A percentile compares a stretch with the other conserved stretches of the same genome.
phyloP scores from a whole-genome alignment of 2,888 invertebrate genomes.

The Agrotis puta region DNA sequence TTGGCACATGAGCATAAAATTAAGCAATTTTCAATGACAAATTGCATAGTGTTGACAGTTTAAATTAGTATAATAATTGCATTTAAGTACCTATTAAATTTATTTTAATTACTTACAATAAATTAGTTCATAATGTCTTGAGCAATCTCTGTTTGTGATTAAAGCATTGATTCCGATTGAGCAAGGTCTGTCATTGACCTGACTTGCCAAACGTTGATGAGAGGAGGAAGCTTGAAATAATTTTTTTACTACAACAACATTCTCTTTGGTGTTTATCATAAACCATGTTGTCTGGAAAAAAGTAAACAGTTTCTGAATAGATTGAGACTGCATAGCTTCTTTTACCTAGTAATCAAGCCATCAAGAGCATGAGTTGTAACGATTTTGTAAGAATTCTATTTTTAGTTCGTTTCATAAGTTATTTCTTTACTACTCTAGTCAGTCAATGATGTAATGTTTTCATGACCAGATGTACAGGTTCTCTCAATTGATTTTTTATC shows the following conservation, averaged over 20 bases:
- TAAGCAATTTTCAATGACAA: conserved; percentile 46
- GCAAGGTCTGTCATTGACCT: background rate
- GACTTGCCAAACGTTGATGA: background rate
- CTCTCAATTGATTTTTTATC: too few relatives aligned
- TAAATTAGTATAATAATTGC: conserved; percentile 11
- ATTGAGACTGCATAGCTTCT: conserved; percentile 24
- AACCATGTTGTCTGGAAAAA: conserved; percentile 4
- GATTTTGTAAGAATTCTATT: conserved; percentile 8
- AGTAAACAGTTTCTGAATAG: conserved; percentile 42
- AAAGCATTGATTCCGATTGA: background rate
- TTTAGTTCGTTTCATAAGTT: background rate
- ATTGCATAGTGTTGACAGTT: conserved; percentile 34
- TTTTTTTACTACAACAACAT: background rate
- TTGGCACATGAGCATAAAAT: conserved; percentile 34
- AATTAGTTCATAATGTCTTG: background rate
- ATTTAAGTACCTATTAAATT: conserved; percentile 25
- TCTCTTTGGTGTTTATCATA: conserved; percentile 19
- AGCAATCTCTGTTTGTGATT: conserved; percentile 4
- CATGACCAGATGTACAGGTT: background rate
- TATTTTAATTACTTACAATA: conserved; percentile 13
- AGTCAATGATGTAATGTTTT: background rate
- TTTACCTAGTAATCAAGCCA: background rate
- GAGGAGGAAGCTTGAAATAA: background rate
- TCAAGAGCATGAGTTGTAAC: conserved; percentile 17
- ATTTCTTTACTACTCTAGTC: background rate